These are phyloP conservation scores for Caenorhabditis panamensis DNA, from an alignment of 2,888 invertebrate species.

Conservation along the genomic window DNA sequence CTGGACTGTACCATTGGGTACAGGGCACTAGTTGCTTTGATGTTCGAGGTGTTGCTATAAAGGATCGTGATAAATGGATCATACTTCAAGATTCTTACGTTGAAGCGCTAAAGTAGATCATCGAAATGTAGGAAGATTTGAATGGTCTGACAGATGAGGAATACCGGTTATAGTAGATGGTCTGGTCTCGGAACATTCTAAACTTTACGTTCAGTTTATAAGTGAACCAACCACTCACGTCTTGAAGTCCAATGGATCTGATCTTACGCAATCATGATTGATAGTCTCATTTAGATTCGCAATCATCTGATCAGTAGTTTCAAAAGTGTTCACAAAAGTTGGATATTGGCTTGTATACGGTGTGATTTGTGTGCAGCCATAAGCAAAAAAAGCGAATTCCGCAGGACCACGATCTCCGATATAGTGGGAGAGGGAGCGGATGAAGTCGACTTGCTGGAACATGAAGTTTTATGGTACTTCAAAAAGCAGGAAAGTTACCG, in stretches of 20 bases:
- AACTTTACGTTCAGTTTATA: background rate
- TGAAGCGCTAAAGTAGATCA: conserved; percentile 49
- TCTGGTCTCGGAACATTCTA: conserved; percentile 51
- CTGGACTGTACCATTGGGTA: conserved; percentile 28
- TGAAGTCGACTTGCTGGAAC: conserved; percentile 48
- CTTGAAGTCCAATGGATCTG: conserved; percentile 42
- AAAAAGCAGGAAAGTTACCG: conserved; percentile 16
- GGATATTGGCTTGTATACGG: conserved; percentile 42
- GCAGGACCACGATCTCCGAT: conserved; percentile 44
- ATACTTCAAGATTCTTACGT: too few species aligned
- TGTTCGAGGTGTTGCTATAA: conserved; percentile 33
- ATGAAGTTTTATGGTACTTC: background rate
- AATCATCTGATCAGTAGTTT: conserved; percentile 26
- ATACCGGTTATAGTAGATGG: conserved; percentile 46
- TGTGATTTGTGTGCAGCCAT: conserved; percentile 39
- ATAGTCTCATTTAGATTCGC: conserved; percentile 35
- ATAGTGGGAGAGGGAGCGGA: conserved; percentile 25
- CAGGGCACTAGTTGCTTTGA: conserved; percentile 13
- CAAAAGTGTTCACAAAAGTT: conserved; percentile 31
- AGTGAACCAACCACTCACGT: conserved; percentile 32
- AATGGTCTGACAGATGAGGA: conserved; percentile 35
- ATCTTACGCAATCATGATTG: conserved; percentile 22
- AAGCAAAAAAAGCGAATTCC: conserved; percentile 51
- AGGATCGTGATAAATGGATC: too few species aligned
- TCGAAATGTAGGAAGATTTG: conserved; percentile 44